Percentiles rank a stretch among this genome's conserved stretches.
These are phyloP conservation scores for Drosophila antonietae DNA, from an alignment of 2,888 invertebrate genomes.

Conservation along the genomic window DNA sequence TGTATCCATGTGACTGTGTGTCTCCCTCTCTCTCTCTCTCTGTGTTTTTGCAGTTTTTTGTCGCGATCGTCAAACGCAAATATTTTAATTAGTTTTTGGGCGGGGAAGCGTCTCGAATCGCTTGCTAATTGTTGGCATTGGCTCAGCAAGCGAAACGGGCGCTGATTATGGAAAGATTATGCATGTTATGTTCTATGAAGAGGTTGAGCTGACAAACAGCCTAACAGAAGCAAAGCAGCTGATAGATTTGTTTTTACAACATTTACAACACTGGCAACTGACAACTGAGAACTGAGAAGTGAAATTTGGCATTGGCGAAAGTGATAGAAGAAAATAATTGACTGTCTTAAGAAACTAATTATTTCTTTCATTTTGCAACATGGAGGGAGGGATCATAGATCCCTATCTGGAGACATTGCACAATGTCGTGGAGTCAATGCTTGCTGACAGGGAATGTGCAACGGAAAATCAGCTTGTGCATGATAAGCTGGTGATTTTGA, in stretches of 20 bases:
- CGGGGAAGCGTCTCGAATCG: constrained; percentile 43
- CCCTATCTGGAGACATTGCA: constrained; percentile 1
- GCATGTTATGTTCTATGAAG: constrained; percentile 51
- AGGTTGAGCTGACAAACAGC: constrained; percentile 21
- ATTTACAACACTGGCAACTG: neutral
- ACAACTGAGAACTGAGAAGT: neutral
- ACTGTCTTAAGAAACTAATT: neutral
- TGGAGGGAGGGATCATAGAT: constrained; percentile 11
- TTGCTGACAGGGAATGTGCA: constrained; percentile 10
- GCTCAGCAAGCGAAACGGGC: constrained; percentile 44
- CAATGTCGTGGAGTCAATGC: constrained; percentile 24
- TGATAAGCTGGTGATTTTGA: constrained; percentile 5
- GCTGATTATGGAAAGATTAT: constrained; percentile 64
- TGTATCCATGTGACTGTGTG: constrained; percentile 12
- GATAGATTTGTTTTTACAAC: neutral
- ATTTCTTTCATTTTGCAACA: neutral
- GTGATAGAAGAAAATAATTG: neutral
- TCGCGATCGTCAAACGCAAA: constrained; percentile 65
- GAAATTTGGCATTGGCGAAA: neutral
- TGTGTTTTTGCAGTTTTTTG: constrained; percentile 46
- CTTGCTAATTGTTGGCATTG: constrained; percentile 60
- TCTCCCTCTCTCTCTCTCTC: neutral
- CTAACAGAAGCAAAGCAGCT: neutral
- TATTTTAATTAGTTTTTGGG: constrained; percentile 78
- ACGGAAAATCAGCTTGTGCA: constrained; percentile 6